phyloP scores from a whole-genome alignment of 2,113 vertebrate genomes.

The Lutjanus erythropterus region DNA sequence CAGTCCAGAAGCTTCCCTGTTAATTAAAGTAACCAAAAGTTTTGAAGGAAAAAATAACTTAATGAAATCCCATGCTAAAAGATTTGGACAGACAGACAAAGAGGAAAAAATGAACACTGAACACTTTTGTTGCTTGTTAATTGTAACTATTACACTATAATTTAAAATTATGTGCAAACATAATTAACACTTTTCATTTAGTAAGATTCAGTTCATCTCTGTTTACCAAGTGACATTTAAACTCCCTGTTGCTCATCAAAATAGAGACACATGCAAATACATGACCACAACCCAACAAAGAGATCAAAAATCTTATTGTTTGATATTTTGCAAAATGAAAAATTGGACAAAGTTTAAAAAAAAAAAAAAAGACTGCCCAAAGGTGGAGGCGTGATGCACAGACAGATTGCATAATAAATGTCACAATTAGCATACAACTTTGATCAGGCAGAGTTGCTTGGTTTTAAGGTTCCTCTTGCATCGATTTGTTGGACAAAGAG shows the following conservation, averaged over 20 bases:
- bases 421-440: constrained; percentile 63
- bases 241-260: neutral
- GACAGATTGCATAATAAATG: constrained; percentile 55
- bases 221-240: neutral
- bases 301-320: neutral
- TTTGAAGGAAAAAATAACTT: too few species aligned
- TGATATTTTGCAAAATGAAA: constrained; percentile 8
- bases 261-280: neutral
- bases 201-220: neutral
- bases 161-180: too few species aligned
- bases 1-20: too few species aligned
- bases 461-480: constrained; percentile 40
- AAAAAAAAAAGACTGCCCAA: too few species aligned
- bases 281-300: neutral
- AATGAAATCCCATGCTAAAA: too few species aligned
- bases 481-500: constrained; percentile 57
- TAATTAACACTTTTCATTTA: too few species aligned
- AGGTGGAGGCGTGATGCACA: neutral
- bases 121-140: too few species aligned
- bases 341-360: neutral
- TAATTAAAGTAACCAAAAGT: too few species aligned
- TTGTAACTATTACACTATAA: too few species aligned
- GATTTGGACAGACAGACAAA: too few species aligned
- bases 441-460: neutral
- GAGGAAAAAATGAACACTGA: too few species aligned